Percentiles rank a stretch among this genome's conserved stretches.
Evolutionary conservation across 2,888 invertebrate species (phyloP).

Genomic region (Sphinx pinastri): DNA sequence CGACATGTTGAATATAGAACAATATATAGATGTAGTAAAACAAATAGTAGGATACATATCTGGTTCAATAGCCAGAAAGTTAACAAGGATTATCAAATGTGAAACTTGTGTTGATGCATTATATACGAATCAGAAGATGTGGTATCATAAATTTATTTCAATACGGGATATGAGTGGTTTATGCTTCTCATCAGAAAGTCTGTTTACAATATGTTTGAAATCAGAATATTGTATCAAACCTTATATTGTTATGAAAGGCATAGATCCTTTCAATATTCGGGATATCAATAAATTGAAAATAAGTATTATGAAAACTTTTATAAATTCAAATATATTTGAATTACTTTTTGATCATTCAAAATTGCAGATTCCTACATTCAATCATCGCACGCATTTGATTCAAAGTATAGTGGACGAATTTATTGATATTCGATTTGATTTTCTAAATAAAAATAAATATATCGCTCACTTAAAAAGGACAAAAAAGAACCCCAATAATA

Average conservation of each 20-base stretch:
- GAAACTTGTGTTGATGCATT: neutral
- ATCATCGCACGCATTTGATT: constrained; percentile 14
- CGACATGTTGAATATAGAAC: neutral
- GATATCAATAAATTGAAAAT: neutral
- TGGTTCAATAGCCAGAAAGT: neutral
- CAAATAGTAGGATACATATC: neutral
- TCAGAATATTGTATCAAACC: neutral
- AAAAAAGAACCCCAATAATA: neutral
- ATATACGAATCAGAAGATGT: constrained; percentile 12
- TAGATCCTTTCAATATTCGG: no score
- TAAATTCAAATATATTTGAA: constrained; percentile 27
- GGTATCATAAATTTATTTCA: constrained; percentile 34
- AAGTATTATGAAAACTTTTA: constrained; percentile 27
- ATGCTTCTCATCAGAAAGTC: constrained; percentile 20
- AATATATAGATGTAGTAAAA: neutral
- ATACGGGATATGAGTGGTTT: constrained; percentile 32
- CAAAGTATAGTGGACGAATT: constrained; percentile 20
- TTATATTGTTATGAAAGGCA: neutral
- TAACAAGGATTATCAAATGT: neutral
- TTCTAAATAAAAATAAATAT: neutral
- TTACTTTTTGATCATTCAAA: constrained; percentile 29
- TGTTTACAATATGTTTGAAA: neutral
- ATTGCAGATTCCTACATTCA: neutral
- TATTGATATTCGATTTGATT: neutral
- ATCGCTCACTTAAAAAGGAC: neutral